These are phyloP conservation scores for Platyscapa corneri DNA, from an alignment of 1,140 invertebrate genomes.

Conservation along the genomic window DNA sequence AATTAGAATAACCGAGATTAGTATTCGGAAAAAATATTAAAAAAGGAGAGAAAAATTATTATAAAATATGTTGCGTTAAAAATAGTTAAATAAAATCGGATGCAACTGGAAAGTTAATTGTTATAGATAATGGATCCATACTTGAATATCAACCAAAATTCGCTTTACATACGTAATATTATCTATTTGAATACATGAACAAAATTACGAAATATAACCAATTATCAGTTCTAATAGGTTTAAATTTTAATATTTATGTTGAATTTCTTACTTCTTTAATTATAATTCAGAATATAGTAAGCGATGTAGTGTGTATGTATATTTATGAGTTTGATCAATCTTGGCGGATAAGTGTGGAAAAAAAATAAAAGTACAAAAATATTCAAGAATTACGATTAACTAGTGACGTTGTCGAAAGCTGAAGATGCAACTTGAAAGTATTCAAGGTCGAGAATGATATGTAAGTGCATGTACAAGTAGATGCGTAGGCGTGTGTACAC, in stretches of 20 bases:
- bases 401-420: background rate
- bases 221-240: too few species aligned
- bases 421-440: background rate
- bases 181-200: background rate
- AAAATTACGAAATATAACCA: too few species aligned
- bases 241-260: too few species aligned
- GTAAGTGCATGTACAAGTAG: background rate
- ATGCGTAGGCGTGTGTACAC: slow-evolving; percentile 30
- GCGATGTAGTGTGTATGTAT: background rate
- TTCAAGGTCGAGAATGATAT: slow-evolving; percentile 25
- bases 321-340: background rate
- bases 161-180: background rate
- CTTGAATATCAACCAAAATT: too few species aligned
- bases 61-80: background rate
- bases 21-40: background rate
- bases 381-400: background rate
- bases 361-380: background rate
- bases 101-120: background rate
- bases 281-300: too few species aligned
- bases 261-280: too few species aligned
- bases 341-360: background rate
- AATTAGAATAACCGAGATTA: slow-evolving; percentile 33
- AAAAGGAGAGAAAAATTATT: background rate
- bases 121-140: background rate
- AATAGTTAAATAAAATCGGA: background rate